These are phyloP conservation scores for Opisthograptis luteolata DNA, from an alignment of 2,888 invertebrate species.

Conservation along the genomic window DNA sequence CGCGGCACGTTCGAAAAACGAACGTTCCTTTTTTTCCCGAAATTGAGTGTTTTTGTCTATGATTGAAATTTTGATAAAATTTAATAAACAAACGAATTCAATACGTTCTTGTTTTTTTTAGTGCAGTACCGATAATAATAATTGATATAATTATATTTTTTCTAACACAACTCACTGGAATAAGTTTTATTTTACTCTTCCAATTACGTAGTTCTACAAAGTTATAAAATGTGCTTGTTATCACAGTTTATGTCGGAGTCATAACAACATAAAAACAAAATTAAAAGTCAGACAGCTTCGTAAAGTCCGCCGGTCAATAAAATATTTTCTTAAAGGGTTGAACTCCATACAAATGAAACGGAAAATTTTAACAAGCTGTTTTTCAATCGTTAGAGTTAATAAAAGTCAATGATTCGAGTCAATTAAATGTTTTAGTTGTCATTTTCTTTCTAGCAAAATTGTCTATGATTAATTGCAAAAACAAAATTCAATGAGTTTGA, in stretches of 20 bases:
- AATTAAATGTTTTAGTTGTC: constrained; percentile 63
- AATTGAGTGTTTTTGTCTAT: constrained; percentile 50
- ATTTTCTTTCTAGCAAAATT: constrained; percentile 50
- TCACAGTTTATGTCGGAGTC: neutral
- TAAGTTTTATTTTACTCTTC: constrained; percentile 5
- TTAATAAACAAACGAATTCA: too few species aligned
- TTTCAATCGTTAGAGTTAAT: constrained; percentile 41
- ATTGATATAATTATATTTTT: too few species aligned
- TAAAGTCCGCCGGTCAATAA: constrained; percentile 16
- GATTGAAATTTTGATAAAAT: constrained; percentile 27
- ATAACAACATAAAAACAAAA: constrained; percentile 28
- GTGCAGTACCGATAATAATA: too few species aligned
- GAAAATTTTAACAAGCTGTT: constrained; percentile 79
- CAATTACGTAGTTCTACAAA: too few species aligned
- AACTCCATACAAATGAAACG: constrained; percentile 74
- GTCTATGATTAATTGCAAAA: constrained; percentile 32
- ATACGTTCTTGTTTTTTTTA: too few species aligned
- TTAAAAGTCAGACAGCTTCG: constrained; percentile 22
- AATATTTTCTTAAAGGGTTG: constrained; percentile 63
- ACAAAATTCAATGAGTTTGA: constrained; percentile 1
- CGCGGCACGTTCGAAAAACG: constrained; percentile 74
- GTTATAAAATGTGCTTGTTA: constrained; percentile 4
- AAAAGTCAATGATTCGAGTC: constrained; percentile 64
- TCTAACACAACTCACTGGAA: too few species aligned
- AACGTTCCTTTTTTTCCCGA: constrained; percentile 49